Conservation (phyloP, 2,113 vertebrate genomes). For the Psammodynastes pulverulentus region DNA sequence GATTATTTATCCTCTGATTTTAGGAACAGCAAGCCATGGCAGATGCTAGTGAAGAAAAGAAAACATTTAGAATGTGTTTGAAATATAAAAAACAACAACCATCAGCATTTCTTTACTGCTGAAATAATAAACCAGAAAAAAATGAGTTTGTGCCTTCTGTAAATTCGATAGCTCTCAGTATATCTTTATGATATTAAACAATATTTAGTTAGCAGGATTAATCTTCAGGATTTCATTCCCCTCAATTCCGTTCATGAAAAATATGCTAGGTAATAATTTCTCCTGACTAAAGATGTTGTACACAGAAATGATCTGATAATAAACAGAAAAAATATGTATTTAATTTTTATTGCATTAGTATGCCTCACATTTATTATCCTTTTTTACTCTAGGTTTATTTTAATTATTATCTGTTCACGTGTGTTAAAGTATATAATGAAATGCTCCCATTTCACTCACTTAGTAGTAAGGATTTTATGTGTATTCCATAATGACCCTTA, state of each 20-base stretch:
- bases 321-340: constrained; percentile 53
- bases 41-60: constrained; percentile 34
- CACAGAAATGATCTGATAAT: constrained; percentile 46
- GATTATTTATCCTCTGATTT: constrained; percentile 6
- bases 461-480: constrained; percentile 64
- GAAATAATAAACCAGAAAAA: constrained; percentile 13
- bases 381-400: constrained; percentile 75
- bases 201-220: constrained; percentile 3
- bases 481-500: constrained; percentile 76
- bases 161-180: constrained; percentile 35
- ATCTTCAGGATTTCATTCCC: constrained; percentile 34
- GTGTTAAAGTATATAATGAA: constrained; percentile 73
- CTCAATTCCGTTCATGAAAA: constrained; percentile 46
- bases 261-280: constrained; percentile 53
- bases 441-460: constrained; percentile 71
- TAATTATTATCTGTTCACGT: constrained; percentile 75
- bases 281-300: constrained; percentile 47
- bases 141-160: background rate
- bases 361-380: constrained; percentile 74
- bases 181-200: constrained; percentile 40
- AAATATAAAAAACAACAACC: constrained; percentile 43
- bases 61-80: constrained; percentile 51
- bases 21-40: background rate
- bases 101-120: background rate
- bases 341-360: constrained; percentile 11